These are phyloP conservation scores for Yponomeuta malinellus DNA, from an alignment of 2,888 invertebrate genomes.

Conservation along the genomic window DNA sequence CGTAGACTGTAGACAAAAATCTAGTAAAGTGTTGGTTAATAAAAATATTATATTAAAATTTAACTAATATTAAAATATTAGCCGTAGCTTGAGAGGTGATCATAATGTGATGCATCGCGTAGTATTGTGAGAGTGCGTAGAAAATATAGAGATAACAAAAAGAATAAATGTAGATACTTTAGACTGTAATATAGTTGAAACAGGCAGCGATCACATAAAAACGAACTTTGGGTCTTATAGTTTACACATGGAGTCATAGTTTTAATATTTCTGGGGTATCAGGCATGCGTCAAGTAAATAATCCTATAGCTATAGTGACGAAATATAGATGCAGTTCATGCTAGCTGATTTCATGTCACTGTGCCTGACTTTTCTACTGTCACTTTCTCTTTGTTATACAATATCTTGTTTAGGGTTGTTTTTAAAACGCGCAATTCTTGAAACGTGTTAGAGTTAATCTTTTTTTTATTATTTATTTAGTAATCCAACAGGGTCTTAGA, in stretches of 20 bases:
- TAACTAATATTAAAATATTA: conserved; percentile 35
- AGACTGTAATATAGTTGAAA: conserved; percentile 21
- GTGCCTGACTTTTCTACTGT: too few relatives aligned
- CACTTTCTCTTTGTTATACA: too few relatives aligned
- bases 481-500: too few relatives aligned
- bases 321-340: too few relatives aligned
- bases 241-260: neutral
- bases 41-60: conserved; percentile 15
- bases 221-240: conserved; percentile 3
- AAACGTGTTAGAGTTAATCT: too few relatives aligned
- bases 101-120: conserved; percentile 51
- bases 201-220: neutral
- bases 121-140: conserved; percentile 44
- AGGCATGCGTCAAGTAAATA: too few relatives aligned
- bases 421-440: too few relatives aligned
- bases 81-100: conserved; percentile 53
- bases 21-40: conserved; percentile 7
- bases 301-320: too few relatives aligned
- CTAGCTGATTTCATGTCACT: too few relatives aligned
- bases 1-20: conserved; percentile 6
- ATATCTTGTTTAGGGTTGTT: too few relatives aligned
- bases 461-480: too few relatives aligned
- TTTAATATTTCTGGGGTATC: too few relatives aligned
- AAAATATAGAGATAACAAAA: conserved; percentile 27
- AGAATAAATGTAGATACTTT: conserved; percentile 23